These are phyloP conservation scores for Magallana ariakensis DNA, from an alignment of 1,140 invertebrate genomes.

Conservation along the genomic window DNA sequence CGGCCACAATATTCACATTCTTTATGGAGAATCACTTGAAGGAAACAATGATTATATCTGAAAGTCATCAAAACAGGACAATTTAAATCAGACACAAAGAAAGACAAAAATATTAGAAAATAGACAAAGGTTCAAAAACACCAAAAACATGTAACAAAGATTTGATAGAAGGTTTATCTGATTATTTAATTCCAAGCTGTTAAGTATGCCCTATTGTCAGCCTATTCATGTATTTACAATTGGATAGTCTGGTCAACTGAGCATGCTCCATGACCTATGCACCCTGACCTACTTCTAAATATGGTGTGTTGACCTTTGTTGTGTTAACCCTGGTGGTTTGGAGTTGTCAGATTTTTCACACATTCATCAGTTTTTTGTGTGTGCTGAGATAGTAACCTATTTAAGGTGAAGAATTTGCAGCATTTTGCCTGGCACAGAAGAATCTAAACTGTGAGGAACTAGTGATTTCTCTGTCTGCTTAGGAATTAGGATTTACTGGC, in stretches of 20 bases:
- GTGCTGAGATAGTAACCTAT: conserved; percentile 32
- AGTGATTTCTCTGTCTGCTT: conserved; percentile 20
- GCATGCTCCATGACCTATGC: conserved; percentile 47
- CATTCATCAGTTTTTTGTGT: conserved; percentile 34
- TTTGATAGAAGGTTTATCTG: too few relatives aligned
- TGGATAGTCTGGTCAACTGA: not conserved
- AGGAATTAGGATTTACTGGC: not conserved
- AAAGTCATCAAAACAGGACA: too few relatives aligned
- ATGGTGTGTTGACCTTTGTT: conserved; percentile 38
- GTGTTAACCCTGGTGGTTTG: conserved; percentile 34
- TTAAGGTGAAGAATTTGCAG: conserved; percentile 29
- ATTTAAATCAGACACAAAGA: too few relatives aligned
- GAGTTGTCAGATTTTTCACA: conserved; percentile 33
- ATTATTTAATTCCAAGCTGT: too few relatives aligned
- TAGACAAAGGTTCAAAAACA: too few relatives aligned
- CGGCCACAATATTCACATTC: too few relatives aligned
- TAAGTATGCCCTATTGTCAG: not conserved
- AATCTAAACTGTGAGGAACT: not conserved
- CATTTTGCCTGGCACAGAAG: not conserved
- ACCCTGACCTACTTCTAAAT: conserved; percentile 44
- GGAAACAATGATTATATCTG: too few relatives aligned
- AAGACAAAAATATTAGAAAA: too few relatives aligned
- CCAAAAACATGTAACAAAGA: too few relatives aligned
- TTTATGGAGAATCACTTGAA: too few relatives aligned
- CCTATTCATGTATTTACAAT: conserved; percentile 26